A percentile compares a stretch with the other conserved stretches of the same genome.
Conservation (phyloP, 2,888 invertebrate species). For the Harmothoe impar region DNA sequence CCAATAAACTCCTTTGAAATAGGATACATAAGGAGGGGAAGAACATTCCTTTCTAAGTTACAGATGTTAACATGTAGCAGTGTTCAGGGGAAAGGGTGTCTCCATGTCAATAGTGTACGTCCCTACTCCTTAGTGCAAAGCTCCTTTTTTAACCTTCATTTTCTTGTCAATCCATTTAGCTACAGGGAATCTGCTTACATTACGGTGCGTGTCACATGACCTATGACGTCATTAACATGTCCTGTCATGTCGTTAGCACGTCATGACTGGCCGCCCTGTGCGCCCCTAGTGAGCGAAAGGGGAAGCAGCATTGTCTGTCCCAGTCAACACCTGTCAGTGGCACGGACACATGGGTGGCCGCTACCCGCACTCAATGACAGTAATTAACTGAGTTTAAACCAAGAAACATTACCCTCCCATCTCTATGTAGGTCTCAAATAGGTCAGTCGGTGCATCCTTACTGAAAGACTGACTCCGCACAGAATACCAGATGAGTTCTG, state of each 20-base stretch:
- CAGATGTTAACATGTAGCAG: too few species aligned
- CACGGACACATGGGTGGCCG: background rate
- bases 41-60: too few species aligned
- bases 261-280: background rate
- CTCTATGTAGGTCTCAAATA: background rate
- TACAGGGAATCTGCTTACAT: background rate
- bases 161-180: constrained; percentile 23
- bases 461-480: too few species aligned
- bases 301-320: background rate
- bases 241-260: constrained; percentile 57
- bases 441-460: too few species aligned
- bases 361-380: background rate
- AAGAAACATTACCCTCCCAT: constrained; percentile 9
- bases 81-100: background rate
- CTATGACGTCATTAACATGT: constrained; percentile 59
- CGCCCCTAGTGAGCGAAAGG: background rate
- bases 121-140: background rate
- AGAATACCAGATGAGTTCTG: too few species aligned
- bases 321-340: constrained; percentile 33
- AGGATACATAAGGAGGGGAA: too few species aligned
- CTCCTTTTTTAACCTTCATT: background rate
- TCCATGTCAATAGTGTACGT: background rate
- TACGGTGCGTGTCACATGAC: constrained; percentile 19
- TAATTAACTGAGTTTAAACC: constrained; percentile 34
- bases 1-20: too few species aligned